Conservation (phyloP, 1,140 invertebrate species). For the Chironomus striatipennis region DNA sequence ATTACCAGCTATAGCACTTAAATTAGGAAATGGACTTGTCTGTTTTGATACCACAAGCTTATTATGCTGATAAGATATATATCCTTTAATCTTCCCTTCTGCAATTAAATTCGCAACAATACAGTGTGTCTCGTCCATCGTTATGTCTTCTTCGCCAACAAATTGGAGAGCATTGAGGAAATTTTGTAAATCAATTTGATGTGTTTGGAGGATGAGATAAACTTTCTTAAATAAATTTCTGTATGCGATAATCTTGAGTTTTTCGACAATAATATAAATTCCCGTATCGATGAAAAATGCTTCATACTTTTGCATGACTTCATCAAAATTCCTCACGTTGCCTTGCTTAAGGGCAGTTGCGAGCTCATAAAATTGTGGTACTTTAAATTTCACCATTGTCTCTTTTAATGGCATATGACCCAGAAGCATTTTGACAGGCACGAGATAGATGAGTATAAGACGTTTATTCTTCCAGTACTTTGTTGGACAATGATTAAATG, state of each 20-base stretch:
- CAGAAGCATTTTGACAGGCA: constrained; percentile 95
- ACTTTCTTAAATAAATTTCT: constrained; percentile 96
- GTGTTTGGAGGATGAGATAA: constrained; percentile 73
- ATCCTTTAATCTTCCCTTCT: constrained; percentile 91
- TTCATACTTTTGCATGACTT: constrained; percentile 78
- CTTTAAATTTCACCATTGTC: constrained; percentile 80
- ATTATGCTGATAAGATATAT: constrained; percentile 94
- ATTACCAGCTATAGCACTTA: constrained; percentile 45
- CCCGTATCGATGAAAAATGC: constrained; percentile 90
- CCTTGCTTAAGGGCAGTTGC: constrained; percentile 81
- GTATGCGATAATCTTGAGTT: constrained; percentile 90
- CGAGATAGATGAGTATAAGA: constrained; percentile 89
- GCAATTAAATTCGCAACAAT: constrained; percentile 94
- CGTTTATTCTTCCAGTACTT: constrained; percentile 81
- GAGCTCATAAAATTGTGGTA: constrained; percentile 83
- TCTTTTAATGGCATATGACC: constrained; percentile 79
- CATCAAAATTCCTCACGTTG: constrained; percentile 74
- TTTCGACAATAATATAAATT: constrained; percentile 94
- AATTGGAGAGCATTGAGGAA: constrained; percentile 74
- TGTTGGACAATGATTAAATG: constrained; percentile 83
- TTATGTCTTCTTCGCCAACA: constrained; percentile 74
- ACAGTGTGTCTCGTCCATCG: constrained; percentile 90
- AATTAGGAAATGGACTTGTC: constrained; percentile 85
- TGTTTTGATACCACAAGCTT: constrained; percentile 92
- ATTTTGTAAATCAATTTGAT: constrained; percentile 81